A percentile compares a stretch with the other conserved stretches of the same genome.
Evolutionary conservation across 1,140 invertebrate species (phyloP).

Genomic region (Drosophila equinoxialis): DNA sequence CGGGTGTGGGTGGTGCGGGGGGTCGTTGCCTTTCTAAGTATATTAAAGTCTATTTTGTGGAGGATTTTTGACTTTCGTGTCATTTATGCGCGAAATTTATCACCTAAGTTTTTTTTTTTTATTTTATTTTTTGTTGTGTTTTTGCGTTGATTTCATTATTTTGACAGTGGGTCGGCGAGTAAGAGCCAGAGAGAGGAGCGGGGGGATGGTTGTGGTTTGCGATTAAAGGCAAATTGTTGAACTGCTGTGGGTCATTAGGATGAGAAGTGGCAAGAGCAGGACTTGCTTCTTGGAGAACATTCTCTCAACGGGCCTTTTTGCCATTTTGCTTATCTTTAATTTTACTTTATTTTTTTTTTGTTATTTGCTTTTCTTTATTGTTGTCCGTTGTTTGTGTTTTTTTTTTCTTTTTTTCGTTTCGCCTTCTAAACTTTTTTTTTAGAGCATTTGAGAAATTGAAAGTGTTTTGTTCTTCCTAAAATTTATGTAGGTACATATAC

Average conservation of each 20-base stretch:
- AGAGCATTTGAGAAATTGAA: conserved; percentile 14
- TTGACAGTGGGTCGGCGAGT: background rate
- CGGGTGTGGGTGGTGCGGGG: background rate
- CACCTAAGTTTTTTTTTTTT: conserved; percentile 24
- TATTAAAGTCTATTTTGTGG: conserved; percentile 58
- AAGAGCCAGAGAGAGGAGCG: background rate
- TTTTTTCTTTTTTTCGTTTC: conserved; percentile 11
- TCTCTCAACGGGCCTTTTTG: conserved; percentile 2
- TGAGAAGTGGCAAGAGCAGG: background rate
- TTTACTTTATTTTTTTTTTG: conserved; percentile 27
- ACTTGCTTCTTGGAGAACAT: background rate
- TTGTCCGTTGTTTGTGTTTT: background rate
- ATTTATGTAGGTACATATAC: background rate
- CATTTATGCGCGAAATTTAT: conserved; percentile 64
- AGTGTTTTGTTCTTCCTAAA: conserved; percentile 15
- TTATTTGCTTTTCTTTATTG: conserved; percentile 13
- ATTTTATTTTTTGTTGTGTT: conserved; percentile 6
- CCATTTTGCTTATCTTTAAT: conserved; percentile 47
- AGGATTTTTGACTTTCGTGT: conserved; percentile 63
- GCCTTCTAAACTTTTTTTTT: conserved; percentile 30
- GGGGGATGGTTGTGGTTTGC: conserved; percentile 21
- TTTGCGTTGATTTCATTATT: conserved; percentile 58
- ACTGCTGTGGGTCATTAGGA: conserved; percentile 45
- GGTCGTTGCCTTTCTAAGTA: conserved; percentile 27
- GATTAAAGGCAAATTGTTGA: conserved; percentile 49